These are phyloP conservation scores for Odontothrips loti DNA, from an alignment of 2,888 invertebrate species.

Conservation along the genomic window DNA sequence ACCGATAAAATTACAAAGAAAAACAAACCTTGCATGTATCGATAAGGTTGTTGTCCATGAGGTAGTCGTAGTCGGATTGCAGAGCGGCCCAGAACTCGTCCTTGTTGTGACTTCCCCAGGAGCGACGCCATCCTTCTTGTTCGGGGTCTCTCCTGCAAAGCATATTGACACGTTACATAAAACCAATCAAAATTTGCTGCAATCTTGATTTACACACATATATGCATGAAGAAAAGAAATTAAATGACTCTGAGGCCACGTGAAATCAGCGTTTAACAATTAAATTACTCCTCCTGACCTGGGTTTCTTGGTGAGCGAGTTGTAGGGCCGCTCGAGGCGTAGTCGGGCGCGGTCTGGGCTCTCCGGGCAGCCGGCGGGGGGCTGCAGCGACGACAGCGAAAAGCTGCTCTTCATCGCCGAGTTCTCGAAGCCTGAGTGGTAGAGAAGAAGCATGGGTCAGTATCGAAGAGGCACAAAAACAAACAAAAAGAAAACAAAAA, in stretches of 20 bases:
- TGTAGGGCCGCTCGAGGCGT: constrained; percentile 67
- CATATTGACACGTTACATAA: constrained; percentile 31
- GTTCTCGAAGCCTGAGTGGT: constrained; percentile 59
- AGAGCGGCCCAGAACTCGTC: constrained; percentile 91
- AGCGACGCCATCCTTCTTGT: constrained; percentile 66
- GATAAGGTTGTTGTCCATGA: constrained; percentile 91
- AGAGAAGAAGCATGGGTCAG: not conserved
- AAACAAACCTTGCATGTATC: constrained; percentile 70
- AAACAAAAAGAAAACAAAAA: no score
- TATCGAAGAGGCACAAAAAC: not conserved
- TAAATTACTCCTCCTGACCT: no score
- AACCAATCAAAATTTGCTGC: not conserved
- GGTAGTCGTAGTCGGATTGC: constrained; percentile 87
- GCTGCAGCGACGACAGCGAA: constrained; percentile 76
- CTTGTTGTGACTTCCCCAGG: constrained; percentile 69
- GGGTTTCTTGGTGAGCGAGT: constrained; percentile 72
- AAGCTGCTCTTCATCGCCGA: constrained; percentile 71
- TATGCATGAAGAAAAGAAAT: constrained; percentile 18
- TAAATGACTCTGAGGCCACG: constrained; percentile 36
- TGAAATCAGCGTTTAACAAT: no score
- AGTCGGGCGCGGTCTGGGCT: constrained; percentile 48
- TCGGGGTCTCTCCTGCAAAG: constrained; percentile 61
- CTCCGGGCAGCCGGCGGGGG: constrained; percentile 53
- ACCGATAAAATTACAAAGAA: constrained; percentile 29
- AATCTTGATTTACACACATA: constrained; percentile 31